Conservation (phyloP, 92 coral and sea anemone species). For the Palythoa grandis region DNA sequence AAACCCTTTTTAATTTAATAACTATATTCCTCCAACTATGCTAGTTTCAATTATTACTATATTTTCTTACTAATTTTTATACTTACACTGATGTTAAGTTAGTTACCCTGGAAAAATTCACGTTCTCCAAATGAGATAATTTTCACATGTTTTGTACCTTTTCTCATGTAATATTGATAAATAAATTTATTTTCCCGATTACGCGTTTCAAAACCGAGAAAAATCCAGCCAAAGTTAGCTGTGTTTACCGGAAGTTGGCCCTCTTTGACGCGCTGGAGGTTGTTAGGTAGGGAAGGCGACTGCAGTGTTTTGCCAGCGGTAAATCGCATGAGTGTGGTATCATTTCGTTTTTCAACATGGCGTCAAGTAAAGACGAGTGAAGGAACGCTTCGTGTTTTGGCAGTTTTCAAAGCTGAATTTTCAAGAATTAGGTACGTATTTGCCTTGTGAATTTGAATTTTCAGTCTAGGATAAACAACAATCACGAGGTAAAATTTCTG, state of each 20-base stretch:
- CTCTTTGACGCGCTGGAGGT: constrained; percentile 3
- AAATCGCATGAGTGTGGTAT: not conserved
- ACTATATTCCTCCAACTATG: no score
- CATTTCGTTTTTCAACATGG: not conserved
- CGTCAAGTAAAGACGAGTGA: not conserved
- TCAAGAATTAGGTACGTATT: not conserved
- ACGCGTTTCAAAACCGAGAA: constrained; percentile 11
- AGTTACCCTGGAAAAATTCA: constrained; percentile 1
- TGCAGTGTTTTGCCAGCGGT: not conserved
- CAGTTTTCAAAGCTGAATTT: not conserved
- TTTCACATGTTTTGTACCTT: constrained; percentile 13
- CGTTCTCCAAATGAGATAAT: not conserved
- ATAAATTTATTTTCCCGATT: constrained; percentile 14
- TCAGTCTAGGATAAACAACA: not conserved
- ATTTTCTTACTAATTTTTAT: no score
- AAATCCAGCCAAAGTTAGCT: constrained; percentile 12
- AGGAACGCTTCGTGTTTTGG: not conserved
- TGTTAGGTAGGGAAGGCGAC: not conserved
- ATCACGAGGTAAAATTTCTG: not conserved
- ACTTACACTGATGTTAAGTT: not conserved
- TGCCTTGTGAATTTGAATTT: not conserved
- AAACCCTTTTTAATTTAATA: no score
- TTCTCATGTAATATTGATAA: not conserved
- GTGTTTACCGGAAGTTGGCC: constrained; percentile 2
- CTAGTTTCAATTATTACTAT: no score